A percentile compares a stretch with the other conserved stretches of the same genome.
Evolutionary conservation across 2,888 invertebrate species (phyloP).

Genomic region (Mythimna vitellina): DNA sequence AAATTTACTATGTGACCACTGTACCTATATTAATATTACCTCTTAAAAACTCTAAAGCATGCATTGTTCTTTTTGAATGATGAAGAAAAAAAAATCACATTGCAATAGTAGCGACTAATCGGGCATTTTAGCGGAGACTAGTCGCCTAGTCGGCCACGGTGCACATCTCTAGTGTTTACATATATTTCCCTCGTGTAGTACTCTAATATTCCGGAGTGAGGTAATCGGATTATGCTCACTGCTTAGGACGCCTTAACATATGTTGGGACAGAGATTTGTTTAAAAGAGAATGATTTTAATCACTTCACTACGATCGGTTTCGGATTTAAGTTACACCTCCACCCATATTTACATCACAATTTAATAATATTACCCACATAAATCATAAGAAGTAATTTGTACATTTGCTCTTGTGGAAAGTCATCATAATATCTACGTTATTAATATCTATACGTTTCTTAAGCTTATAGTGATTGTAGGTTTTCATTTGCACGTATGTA

Average conservation of each 20-base stretch:
- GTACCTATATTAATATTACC: too few species aligned
- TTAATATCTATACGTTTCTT: constrained; percentile 35
- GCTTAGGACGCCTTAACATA: constrained; percentile 67
- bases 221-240: constrained; percentile 83
- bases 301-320: constrained; percentile 32
- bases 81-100: too few species aligned
- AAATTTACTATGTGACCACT: background rate
- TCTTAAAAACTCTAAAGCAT: too few species aligned
- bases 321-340: background rate
- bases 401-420: background rate
- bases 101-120: background rate
- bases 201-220: constrained; percentile 79
- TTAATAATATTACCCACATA: too few species aligned
- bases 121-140: background rate
- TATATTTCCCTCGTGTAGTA: constrained; percentile 85
- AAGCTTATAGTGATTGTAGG: constrained; percentile 1
- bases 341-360: too few species aligned
- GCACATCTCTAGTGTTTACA: constrained; percentile 72
- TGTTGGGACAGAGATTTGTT: constrained; percentile 43
- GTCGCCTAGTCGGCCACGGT: background rate
- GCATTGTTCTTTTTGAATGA: too few species aligned
- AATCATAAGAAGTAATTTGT: background rate
- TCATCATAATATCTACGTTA: constrained; percentile 3
- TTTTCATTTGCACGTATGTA: constrained; percentile 8
- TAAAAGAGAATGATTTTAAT: constrained; percentile 45